Percentiles rank a stretch among this genome's conserved stretches.
Conservation (phyloP, 1,140 invertebrate genomes). For the Drosophila lacertosa region DNA sequence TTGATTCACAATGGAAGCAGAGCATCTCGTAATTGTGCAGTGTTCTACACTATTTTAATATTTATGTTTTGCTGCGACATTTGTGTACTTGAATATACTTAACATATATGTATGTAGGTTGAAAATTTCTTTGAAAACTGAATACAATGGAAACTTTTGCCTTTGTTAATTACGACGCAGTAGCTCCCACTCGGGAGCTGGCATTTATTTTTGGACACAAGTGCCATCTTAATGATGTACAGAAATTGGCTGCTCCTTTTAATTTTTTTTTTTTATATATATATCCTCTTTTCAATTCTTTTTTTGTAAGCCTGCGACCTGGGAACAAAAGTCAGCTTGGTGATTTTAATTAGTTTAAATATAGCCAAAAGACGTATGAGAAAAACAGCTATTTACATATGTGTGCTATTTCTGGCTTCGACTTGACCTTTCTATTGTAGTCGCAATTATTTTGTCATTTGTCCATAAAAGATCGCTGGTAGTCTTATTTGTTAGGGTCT, state of each 20-base stretch:
- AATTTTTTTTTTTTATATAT: not conserved
- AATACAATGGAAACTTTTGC: constrained; percentile 52
- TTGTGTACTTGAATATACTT: not conserved
- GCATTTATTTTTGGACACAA: constrained; percentile 42
- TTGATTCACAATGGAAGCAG: too few species aligned
- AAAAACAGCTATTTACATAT: too few species aligned
- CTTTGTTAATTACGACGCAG: constrained; percentile 54
- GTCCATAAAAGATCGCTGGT: too few species aligned
- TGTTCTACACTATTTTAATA: not conserved
- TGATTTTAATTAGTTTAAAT: too few species aligned
- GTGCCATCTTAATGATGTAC: constrained; percentile 2
- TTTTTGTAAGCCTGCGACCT: not conserved
- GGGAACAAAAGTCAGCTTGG: too few species aligned
- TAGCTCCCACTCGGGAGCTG: not conserved
- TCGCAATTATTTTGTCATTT: too few species aligned
- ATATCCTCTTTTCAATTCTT: not conserved
- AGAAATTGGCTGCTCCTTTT: not conserved
- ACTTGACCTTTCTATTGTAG: too few species aligned
- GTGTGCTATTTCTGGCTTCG: too few species aligned
- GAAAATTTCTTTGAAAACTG: constrained; percentile 37
- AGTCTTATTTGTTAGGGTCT: too few species aligned
- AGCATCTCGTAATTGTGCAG: not conserved
- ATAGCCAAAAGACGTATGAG: too few species aligned
- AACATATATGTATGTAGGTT: not conserved
- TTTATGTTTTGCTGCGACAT: constrained; percentile 22